Evolutionary conservation across 2,113 vertebrate species (phyloP).

Genomic region (Hemiscyllium ocellatum): DNA sequence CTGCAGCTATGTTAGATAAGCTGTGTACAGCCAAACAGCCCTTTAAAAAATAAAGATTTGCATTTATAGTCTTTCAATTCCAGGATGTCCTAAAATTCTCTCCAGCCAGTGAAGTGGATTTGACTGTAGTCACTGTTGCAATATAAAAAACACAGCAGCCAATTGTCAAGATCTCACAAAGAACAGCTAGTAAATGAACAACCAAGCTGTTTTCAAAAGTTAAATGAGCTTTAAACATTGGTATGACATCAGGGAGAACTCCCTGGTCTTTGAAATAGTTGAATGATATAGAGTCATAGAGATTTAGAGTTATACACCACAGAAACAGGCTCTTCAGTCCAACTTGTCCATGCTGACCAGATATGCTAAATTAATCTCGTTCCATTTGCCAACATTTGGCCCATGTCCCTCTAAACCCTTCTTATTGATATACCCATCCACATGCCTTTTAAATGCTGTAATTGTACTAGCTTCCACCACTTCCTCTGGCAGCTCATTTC

Average conservation of each 20-base stretch:
- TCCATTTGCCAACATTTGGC: too few species aligned
- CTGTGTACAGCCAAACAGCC: background rate
- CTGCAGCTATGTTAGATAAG: background rate
- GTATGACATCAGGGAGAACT: background rate
- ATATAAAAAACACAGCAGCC: background rate
- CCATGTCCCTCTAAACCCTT: too few species aligned
- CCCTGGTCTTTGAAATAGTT: background rate
- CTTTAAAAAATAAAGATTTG: background rate
- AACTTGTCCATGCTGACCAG: too few species aligned
- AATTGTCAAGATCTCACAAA: background rate
- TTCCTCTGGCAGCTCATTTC: too few species aligned
- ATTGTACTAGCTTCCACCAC: too few species aligned
- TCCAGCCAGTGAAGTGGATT: background rate
- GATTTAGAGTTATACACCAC: too few species aligned
- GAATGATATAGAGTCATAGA: too few species aligned
- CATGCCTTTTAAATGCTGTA: too few species aligned
- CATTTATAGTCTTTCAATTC: background rate
- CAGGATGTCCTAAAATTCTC: background rate
- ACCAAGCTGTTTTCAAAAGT: background rate
- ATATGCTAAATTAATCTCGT: too few species aligned
- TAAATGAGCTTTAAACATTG: background rate
- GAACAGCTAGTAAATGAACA: background rate
- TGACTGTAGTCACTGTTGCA: background rate
- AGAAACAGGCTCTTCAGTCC: too few species aligned
- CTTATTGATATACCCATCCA: too few species aligned